Evolutionary conservation across 2,797 vertebrate genomes (phyloP).

Genomic region (Neostethus bicornis): DNA sequence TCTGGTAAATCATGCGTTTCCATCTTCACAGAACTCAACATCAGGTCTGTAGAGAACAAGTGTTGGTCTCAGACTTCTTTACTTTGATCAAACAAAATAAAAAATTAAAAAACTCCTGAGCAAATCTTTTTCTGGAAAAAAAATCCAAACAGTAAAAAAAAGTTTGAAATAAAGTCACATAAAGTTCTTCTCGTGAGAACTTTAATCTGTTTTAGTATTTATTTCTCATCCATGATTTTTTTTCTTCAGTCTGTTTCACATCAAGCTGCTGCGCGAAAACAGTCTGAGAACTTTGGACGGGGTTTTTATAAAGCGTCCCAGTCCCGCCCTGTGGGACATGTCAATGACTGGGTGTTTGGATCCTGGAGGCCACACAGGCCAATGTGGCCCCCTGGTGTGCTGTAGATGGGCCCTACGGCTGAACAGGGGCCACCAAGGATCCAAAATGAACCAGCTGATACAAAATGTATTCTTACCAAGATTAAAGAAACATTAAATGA

Average conservation of each 20-base stretch:
- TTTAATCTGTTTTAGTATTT: conserved; percentile 49
- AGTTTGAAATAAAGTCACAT: conserved; percentile 1
- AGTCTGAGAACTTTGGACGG: conserved; percentile 39
- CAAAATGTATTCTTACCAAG: not conserved
- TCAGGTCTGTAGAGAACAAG: conserved; percentile 62
- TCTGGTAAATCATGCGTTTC: conserved; percentile 86
- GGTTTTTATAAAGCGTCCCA: conserved; percentile 73
- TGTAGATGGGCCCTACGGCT: conserved; percentile 77
- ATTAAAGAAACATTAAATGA: not conserved
- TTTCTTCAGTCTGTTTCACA: conserved; percentile 26
- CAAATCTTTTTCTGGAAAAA: conserved; percentile 4
- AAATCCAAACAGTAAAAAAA: conserved; percentile 32
- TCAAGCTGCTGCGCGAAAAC: conserved; percentile 53
- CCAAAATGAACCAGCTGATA: not conserved
- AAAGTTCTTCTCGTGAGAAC: conserved; percentile 21
- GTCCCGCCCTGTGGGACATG: conserved; percentile 66
- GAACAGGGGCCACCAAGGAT: conserved; percentile 48
- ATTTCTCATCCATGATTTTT: conserved; percentile 70
- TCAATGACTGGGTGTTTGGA: conserved; percentile 63
- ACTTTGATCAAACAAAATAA: conserved; percentile 1
- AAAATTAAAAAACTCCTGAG: conserved; percentile 45
- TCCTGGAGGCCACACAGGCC: conserved; percentile 74
- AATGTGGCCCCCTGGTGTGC: conserved; percentile 84
- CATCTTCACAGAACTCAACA: conserved; percentile 90
- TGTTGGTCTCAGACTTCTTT: conserved; percentile 7